Evolutionary conservation across 2,888 invertebrate species (phyloP), one percentile per base, ranked within the genome.

Genomic region (Dicranocentrus wangi): DNA sequence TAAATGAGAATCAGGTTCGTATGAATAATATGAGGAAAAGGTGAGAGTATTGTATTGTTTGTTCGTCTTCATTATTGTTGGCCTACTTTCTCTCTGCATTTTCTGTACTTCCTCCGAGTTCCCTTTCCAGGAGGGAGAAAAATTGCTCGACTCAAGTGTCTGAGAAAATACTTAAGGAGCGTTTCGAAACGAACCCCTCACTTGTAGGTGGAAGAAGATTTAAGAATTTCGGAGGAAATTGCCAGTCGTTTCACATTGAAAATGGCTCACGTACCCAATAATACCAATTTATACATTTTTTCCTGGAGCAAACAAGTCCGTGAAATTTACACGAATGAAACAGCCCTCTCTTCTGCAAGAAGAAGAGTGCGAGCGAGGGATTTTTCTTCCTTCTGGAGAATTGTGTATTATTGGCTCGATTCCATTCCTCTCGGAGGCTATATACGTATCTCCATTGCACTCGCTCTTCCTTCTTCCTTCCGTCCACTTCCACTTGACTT

Each of bases 401-500:
- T n/a, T 47, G 47, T 63, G 19, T 75, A 25, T 51, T 28, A 68
- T 51, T 51, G 66, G 47, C 66, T 43, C 43, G 43, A 15, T 60
- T 60, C 60, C 53, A 60, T 71, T 71, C 53, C 55, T 63, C 23
- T 53, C 7, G 2, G 28, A 61, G 7, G 5, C 27, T 13, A 8
- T 17, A 27, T n/a, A 13, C 28, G 7, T 23, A 10, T 8, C 13
- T 61, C 27, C 23, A 3, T 39, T 39, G 70, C 19, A 23, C 15
- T 13, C 8, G 5, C 32, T 55, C 27, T 25, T 55, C 51, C 42
- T 63, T 43, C 10, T 65, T 72, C 65, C 65, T 70, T 70, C 17
- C 39, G n/a, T 53, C 51, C 51, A 39, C 61, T 79, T 79, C 71
- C 72, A 66, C 79, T 66, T 79, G 71, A 72, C 65, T 72, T 51